Evolutionary conservation across 2,113 vertebrate species (phyloP).

Genomic region (Ailuropoda melanoleuca): DNA sequence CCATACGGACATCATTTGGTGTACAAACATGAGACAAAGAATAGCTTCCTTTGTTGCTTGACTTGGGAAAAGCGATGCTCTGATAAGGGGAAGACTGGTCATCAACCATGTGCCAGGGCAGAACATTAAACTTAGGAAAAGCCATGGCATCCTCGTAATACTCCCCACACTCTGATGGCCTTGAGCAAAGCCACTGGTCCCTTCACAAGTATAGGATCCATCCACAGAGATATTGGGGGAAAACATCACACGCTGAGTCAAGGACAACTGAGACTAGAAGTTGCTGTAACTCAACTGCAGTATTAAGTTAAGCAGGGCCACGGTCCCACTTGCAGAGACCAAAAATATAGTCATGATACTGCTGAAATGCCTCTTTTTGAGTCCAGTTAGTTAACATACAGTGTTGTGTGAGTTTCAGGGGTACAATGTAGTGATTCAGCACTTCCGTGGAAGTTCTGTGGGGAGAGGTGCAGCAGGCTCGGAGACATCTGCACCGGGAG

Average conservation of each 20-base stretch:
- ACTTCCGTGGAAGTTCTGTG: not conserved
- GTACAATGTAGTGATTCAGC: not conserved
- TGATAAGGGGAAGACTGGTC: not conserved
- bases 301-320: accelerated
- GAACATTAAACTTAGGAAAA: not conserved
- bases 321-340: conserved; percentile 43
- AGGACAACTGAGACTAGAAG: conserved; percentile 89
- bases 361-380: not conserved
- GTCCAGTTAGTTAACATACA: not conserved
- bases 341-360: conserved; percentile 92
- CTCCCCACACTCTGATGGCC: not conserved
- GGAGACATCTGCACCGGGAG: not conserved
- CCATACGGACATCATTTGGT: conserved; percentile 86
- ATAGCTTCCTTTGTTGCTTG: conserved; percentile 89
- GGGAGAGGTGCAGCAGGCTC: not conserved
- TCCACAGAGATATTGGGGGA: conserved; percentile 87
- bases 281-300: conserved; percentile 73
- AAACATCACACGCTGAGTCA: conserved; percentile 87
- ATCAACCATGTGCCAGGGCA: not conserved
- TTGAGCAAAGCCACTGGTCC: not conserved
- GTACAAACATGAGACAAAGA: conserved; percentile 93
- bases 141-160: not conserved
- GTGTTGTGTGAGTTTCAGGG: not conserved
- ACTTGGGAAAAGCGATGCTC: not conserved
- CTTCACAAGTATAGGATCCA: conserved; percentile 85